Base-by-base conservation (phyloP, 2,888 invertebrate genomes). In the Nebria salina region DNA sequence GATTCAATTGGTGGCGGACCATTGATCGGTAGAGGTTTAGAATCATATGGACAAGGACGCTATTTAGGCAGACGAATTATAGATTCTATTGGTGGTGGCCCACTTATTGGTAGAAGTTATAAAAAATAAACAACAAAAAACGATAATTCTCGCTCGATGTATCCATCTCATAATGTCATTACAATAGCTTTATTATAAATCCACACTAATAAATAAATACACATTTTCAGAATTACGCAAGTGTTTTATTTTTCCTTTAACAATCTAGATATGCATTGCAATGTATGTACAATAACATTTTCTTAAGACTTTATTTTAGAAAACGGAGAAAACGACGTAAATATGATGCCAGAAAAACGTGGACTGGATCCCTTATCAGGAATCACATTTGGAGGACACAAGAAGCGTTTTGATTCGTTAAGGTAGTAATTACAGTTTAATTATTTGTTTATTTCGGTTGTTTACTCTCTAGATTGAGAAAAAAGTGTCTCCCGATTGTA, bases 71-170 rank as follows among this genome's bases (percentile, higher is more conserved):
- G 77, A 75, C 20, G 78, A 73, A 83, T 82, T 72, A 41, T 85
- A 7, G 85, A 84, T 66, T 79, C 82, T 8, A 83, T 85, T 65
- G 84, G 84, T 9, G 84, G 84, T 1, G 84, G 83, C 9, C 74
- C 82, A 54, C 72, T 84, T 75, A 43, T 81, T 8, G 84, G 84
- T 11, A 81, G 83, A 72, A 26, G 20, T 65, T 65, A 54, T 13
- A 54, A 54, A 13, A 54, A 54, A 54, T 54, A 54, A 54, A 54
- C 54, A 54, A 20, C 20, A 20, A 20, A 34, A 54, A 54, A 8
- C 54, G 54, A 54, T 54, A 3, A 54, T 54, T 54, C 54, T 54
- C 54, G 8, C 13, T 54, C 13, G 54, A 54, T 54, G 54, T 54
- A 13, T 54, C 7, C 54, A 54, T 54, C 2, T 6, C 4, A 54